phyloP scores from a whole-genome alignment of 2,888 invertebrate genomes.

The Leucophenga maculata region DNA sequence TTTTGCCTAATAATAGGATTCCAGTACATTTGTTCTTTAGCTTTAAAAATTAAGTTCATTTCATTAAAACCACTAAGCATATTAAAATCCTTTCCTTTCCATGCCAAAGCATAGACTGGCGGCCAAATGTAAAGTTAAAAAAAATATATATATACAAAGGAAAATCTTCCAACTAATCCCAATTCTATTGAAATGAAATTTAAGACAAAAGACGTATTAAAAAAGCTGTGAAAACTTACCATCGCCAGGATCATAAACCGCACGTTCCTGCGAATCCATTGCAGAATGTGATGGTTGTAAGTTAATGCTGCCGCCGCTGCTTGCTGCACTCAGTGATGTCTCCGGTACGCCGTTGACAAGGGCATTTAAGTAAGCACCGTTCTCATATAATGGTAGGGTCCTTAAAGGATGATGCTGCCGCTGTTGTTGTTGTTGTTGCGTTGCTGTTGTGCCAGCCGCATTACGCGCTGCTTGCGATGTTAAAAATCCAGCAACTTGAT shows the following conservation, averaged over 20 bases:
- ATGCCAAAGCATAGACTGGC: too few relatives aligned
- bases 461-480: conserved; percentile 40
- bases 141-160: too few relatives aligned
- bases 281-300: conserved; percentile 50
- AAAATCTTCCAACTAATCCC: too few relatives aligned
- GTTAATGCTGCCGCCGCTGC: conserved; percentile 47
- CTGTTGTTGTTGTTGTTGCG: conserved; percentile 35
- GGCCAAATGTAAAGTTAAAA: too few relatives aligned
- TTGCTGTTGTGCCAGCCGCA: conserved; percentile 25
- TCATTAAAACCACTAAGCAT: too few relatives aligned
- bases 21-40: too few relatives aligned
- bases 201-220: conserved; percentile 37
- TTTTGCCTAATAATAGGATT: too few relatives aligned
- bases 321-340: not conserved
- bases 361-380: conserved; percentile 4
- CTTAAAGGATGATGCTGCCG: conserved; percentile 13
- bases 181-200: conserved; percentile 33
- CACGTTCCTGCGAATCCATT: conserved; percentile 55
- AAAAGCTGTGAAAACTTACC: conserved; percentile 58
- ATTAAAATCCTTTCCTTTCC: too few relatives aligned
- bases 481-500: conserved; percentile 51
- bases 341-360: conserved; percentile 29
- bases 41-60: too few relatives aligned
- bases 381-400: not conserved
- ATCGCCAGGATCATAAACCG: conserved; percentile 71